Evolutionary conservation across 2,888 invertebrate species (phyloP).

Genomic region (Gymnocheta viridis): DNA sequence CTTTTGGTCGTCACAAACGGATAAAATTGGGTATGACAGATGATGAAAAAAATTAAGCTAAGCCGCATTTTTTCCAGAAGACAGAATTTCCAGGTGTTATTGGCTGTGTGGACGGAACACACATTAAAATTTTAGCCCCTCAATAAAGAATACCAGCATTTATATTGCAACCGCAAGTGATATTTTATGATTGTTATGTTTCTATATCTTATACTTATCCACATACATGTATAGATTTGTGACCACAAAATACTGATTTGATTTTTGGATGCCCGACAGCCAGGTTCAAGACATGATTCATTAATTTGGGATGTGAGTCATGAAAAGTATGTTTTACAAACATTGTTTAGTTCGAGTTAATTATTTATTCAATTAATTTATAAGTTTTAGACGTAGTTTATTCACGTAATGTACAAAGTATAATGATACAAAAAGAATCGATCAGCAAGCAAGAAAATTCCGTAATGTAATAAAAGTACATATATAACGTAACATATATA

Average conservation of each 20-base stretch:
- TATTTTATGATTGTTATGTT: background rate
- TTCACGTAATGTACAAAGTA: no score
- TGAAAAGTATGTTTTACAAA: no score
- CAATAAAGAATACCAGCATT: conserved; percentile 30
- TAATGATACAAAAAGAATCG: no score
- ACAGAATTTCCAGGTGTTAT: background rate
- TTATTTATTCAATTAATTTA: no score
- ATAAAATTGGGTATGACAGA: no score
- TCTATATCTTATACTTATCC: background rate
- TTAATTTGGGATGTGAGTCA: no score
- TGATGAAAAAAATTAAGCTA: background rate
- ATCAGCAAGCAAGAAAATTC: no score
- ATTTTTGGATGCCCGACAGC: background rate
- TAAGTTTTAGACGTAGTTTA: no score
- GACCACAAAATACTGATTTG: background rate
- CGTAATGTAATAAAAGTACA: no score
- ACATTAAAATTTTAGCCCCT: conserved; percentile 27
- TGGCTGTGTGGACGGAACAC: conserved; percentile 31
- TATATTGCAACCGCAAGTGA: conserved; percentile 15
- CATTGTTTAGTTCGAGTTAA: no score
- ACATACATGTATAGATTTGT: background rate
- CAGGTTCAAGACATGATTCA: background rate
- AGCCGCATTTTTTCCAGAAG: background rate
- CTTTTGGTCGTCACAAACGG: no score
- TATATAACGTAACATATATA: no score